Evolutionary conservation across 2,113 vertebrate species (phyloP), one percentile per base, ranked within the genome.

Genomic region (Gymnarchus niloticus): DNA sequence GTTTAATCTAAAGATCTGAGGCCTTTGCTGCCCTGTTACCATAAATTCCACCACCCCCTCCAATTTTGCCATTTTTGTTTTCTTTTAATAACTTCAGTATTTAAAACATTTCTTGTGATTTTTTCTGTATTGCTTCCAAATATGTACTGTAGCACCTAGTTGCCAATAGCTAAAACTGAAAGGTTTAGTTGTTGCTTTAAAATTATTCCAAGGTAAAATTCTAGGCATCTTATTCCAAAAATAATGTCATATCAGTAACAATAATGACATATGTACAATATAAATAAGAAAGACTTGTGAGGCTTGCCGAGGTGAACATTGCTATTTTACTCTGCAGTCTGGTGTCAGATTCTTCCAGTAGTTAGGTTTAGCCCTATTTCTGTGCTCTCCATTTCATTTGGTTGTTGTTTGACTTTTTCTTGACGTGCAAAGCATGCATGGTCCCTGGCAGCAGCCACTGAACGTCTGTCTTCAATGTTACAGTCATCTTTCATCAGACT

Each of bases 281-380:
- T 82, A 54, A 56, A 81, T 54, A 81, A 81, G 9, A 81, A 52
- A 33, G 51, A 82, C 76, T 41, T 83, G 21, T 33, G 41, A 25
- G 0, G 10, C 84, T 86, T 84, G 59, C 61, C 87, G 57, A 85
- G 48, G 33, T 48, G 37, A 85, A 83, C 49, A 83, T 87, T 87
- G 12, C 69, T 23, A 23, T 76, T 56, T 86, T 83, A 54, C 41
- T 41, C n/a, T 77, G 46, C 81, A 5, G 33, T 83, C 57, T 81
- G 83, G 46, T 87, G 65, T 86, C 69, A 19, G 19, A 23, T 51
- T n/a, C 84, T 51, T 12, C 1, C 73, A 33, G 21, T 69, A 84
- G 86, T 23, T 54, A 49, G 81, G 19, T 28, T 86, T 44, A 21
- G 28, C 4, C 80, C 33, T 83, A 37, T 37, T 46, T 56, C 51